These are phyloP conservation scores for Liposcelis brunnea DNA, from an alignment of 2,888 invertebrate genomes.

Conservation along the genomic window DNA sequence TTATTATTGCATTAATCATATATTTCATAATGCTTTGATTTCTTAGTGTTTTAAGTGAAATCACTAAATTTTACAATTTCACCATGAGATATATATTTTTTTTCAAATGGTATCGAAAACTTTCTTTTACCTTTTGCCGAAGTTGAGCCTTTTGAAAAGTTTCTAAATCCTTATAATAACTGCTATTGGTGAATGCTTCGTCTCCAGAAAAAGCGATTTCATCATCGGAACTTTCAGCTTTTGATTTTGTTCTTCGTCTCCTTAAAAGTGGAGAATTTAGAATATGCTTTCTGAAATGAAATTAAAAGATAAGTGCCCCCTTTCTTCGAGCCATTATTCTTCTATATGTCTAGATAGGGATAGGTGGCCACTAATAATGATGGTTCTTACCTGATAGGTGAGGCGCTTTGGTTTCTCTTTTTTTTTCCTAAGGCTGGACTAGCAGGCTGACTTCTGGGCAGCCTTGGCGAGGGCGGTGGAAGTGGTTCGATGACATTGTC, in stretches of 20 bases:
- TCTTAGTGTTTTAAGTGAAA: too few relatives aligned
- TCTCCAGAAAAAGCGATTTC: slow-evolving; percentile 42
- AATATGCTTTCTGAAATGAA: slow-evolving; percentile 39
- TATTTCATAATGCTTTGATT: too few relatives aligned
- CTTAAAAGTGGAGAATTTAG: slow-evolving; percentile 72
- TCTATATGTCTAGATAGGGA: too few relatives aligned
- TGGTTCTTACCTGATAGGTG: slow-evolving; percentile 48
- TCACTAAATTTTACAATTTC: too few relatives aligned
- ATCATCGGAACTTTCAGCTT: slow-evolving; percentile 64
- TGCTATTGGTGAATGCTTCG: slow-evolving; percentile 40
- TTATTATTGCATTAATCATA: too few relatives aligned
- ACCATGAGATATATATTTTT: too few relatives aligned
- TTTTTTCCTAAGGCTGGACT: slow-evolving; percentile 56
- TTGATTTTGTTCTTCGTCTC: slow-evolving; percentile 50
- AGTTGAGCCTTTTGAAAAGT: slow-evolving; percentile 84
- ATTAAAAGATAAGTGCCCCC: slow-evolving; percentile 10
- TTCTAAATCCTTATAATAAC: slow-evolving; percentile 70
- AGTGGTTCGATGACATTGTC: slow-evolving; percentile 20
- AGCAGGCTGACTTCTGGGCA: slow-evolving; percentile 59
- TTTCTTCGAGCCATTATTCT: too few relatives aligned
- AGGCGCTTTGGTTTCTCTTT: slow-evolving; percentile 59
- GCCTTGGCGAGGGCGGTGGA: slow-evolving; percentile 28
- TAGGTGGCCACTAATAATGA: too few relatives aligned
- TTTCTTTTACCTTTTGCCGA: slow-evolving; percentile 68
- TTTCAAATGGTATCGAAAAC: too few relatives aligned